Evolutionary conservation across 2,797 vertebrate genomes (phyloP).

Genomic region (Spinus olivaceus): DNA sequence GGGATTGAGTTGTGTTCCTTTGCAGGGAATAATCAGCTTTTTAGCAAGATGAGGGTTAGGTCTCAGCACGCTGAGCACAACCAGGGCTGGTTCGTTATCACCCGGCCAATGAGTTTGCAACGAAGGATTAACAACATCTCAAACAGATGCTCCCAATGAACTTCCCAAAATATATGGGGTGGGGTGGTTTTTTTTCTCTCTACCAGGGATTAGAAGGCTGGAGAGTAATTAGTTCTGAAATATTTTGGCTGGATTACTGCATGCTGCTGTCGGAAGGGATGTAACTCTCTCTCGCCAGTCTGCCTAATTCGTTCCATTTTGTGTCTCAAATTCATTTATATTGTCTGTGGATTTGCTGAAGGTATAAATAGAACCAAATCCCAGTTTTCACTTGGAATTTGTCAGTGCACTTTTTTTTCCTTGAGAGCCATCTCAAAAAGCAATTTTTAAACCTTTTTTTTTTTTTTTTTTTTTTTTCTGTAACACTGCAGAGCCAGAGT

Average conservation of each 20-base stretch:
- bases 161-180: conserved; percentile 37
- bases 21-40: conserved; percentile 42
- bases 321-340: conserved; percentile 30
- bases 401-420: neutral
- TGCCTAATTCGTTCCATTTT: conserved; percentile 22
- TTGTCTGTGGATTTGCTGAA: conserved; percentile 55
- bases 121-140: conserved; percentile 51
- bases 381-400: conserved; percentile 12
- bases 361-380: conserved; percentile 56
- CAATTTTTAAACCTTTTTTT: neutral
- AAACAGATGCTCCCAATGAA: conserved; percentile 66
- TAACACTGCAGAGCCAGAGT: neutral
- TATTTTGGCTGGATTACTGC: conserved; percentile 58
- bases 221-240: conserved; percentile 58
- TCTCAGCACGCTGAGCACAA: conserved; percentile 18
- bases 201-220: conserved; percentile 47
- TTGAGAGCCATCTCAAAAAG: neutral
- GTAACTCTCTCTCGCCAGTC: conserved; percentile 6
- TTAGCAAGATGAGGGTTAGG: conserved; percentile 10
- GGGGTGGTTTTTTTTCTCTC: neutral
- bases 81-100: conserved; percentile 43
- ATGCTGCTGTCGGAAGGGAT: neutral
- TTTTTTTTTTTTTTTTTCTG: neutral
- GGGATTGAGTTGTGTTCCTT: conserved; percentile 16
- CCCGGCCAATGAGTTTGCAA: conserved; percentile 21